Percentiles rank a stretch among this genome's conserved stretches.
phyloP scores from a whole-genome alignment of 1,140 invertebrate species.

The Pogonus chalceus region DNA sequence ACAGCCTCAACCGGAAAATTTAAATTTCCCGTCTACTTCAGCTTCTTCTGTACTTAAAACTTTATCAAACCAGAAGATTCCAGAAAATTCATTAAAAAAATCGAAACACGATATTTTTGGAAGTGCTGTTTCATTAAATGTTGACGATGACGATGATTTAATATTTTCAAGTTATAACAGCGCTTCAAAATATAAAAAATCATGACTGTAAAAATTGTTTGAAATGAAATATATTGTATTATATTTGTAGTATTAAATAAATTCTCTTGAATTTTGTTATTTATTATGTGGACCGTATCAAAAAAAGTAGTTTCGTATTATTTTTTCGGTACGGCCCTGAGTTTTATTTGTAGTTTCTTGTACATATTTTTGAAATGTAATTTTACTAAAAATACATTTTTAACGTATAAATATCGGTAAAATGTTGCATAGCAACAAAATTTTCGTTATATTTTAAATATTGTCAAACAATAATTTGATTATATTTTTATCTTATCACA shows the following conservation, averaged over 20 bases:
- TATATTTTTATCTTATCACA: too few species aligned
- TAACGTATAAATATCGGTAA: too few species aligned
- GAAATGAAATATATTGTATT: too few species aligned
- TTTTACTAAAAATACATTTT: too few species aligned
- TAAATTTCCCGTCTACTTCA: not conserved
- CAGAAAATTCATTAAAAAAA: not conserved
- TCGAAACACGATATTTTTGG: slow-evolving; percentile 25
- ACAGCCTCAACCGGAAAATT: not conserved
- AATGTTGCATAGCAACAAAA: too few species aligned
- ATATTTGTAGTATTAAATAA: too few species aligned
- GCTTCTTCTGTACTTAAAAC: not conserved
- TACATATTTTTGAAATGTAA: too few species aligned
- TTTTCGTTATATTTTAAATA: too few species aligned
- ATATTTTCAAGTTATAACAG: not conserved
- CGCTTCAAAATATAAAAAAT: not conserved
- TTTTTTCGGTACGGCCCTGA: too few species aligned
- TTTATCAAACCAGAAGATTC: not conserved
- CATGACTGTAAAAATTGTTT: not conserved
- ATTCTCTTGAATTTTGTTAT: too few species aligned
- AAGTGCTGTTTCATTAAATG: slow-evolving; percentile 27
- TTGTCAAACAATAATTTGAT: too few species aligned
- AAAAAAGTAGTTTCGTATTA: not conserved
- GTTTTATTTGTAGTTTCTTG: too few species aligned
- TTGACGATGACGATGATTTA: slow-evolving; percentile 13
- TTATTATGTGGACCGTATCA: not conserved